A percentile compares a stretch with the other conserved stretches of the same genome.
phyloP scores from a whole-genome alignment of 2,797 vertebrate species.

The Spinus pinus region DNA sequence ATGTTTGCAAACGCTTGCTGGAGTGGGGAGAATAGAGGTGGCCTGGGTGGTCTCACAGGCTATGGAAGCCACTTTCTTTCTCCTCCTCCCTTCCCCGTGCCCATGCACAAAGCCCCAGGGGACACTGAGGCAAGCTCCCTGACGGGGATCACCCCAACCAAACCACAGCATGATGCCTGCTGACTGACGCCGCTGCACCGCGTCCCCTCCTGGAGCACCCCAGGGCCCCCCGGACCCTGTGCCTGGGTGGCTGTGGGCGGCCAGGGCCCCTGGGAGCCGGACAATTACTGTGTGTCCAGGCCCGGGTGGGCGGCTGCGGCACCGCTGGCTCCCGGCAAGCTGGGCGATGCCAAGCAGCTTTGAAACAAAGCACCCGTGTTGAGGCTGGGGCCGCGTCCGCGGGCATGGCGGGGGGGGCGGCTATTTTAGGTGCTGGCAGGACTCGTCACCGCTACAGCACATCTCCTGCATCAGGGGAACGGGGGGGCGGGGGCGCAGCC shows the following conservation, averaged over 20 bases:
- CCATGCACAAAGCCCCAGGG: background rate
- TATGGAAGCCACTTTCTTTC: background rate
- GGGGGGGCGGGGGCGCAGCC: background rate
- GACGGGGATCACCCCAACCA: fast-evolving
- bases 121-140: background rate
- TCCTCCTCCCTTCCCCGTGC: background rate
- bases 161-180: background rate
- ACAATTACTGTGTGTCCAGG: slow-evolving; percentile 29
- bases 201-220: background rate
- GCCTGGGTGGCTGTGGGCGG: background rate
- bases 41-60: background rate
- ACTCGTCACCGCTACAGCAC: background rate
- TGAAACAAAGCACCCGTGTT: slow-evolving; percentile 58
- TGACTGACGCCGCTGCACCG: background rate
- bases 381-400: slow-evolving; percentile 23
- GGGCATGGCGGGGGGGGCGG: background rate
- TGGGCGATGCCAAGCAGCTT: slow-evolving; percentile 35
- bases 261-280: background rate
- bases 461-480: background rate
- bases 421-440: slow-evolving; percentile 46
- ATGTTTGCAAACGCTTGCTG: background rate
- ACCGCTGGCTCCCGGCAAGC: slow-evolving; percentile 56
- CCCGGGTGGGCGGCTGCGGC: slow-evolving; percentile 53
- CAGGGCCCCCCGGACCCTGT: background rate
- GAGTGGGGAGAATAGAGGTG: background rate